Conservation (phyloP, 2,888 invertebrate species). For the Himalopsyche tibetana region DNA sequence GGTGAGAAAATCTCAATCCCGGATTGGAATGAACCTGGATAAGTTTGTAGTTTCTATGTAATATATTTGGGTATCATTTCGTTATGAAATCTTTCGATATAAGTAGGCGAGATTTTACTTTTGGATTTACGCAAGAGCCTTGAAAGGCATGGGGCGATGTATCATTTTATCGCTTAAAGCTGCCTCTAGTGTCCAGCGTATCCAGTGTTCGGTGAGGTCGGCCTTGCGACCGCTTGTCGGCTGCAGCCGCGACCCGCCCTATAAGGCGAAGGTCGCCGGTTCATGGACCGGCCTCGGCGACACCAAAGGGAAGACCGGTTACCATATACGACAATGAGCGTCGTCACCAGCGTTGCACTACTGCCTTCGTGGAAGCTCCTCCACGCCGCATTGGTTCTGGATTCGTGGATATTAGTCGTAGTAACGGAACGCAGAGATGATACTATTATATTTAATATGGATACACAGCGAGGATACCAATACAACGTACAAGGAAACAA, state of each 20-base stretch:
- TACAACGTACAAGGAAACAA: too few relatives aligned
- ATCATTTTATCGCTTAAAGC: not conserved
- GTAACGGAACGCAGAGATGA: not conserved
- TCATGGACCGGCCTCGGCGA: constrained; percentile 49
- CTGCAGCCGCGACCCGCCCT: constrained; percentile 50
- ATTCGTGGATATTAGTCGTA: not conserved
- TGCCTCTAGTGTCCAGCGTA: not conserved
- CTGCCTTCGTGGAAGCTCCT: not conserved
- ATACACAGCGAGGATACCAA: too few relatives aligned
- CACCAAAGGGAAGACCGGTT: constrained; percentile 44
- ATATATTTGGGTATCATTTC: too few relatives aligned
- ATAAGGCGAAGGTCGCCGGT: constrained; percentile 59
- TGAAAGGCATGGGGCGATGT: not conserved
- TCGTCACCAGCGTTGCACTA: not conserved
- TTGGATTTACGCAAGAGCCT: too few relatives aligned
- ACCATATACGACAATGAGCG: constrained; percentile 2
- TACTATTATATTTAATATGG: not conserved
- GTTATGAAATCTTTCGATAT: too few relatives aligned
- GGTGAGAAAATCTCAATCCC: too few relatives aligned
- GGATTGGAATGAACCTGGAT: too few relatives aligned
- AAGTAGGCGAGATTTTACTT: too few relatives aligned
- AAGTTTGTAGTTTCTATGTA: too few relatives aligned
- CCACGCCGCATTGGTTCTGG: not conserved
- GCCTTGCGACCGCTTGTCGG: constrained; percentile 52
- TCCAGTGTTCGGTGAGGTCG: constrained; percentile 22